phyloP scores from a whole-genome alignment of 2,888 invertebrate genomes.

The Thymelicus lineola region DNA sequence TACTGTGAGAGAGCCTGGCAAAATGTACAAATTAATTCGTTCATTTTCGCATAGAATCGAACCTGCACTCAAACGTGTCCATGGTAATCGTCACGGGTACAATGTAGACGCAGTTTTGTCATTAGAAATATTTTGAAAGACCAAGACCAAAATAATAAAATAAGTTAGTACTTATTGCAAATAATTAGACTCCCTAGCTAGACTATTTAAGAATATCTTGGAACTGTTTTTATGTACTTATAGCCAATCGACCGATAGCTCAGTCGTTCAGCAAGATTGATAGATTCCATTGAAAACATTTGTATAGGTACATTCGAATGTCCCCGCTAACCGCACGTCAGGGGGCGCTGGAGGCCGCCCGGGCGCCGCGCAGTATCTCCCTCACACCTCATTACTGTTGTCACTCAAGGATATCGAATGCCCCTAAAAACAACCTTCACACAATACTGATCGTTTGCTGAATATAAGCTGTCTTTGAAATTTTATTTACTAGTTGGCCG shows the following conservation, averaged over 20 bases:
- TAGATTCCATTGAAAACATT: slow-evolving; percentile 19
- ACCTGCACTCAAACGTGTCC: no score
- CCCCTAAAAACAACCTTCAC: slow-evolving; percentile 33
- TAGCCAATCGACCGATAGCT: background rate
- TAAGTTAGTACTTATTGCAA: no score
- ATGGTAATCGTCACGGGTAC: no score
- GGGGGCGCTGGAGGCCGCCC: no score
- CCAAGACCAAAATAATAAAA: no score
- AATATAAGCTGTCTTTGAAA: slow-evolving; percentile 24
- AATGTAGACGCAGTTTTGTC: no score
- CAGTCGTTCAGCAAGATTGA: slow-evolving; percentile 15
- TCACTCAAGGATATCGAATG: slow-evolving; percentile 36
- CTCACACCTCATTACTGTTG: slow-evolving; percentile 46
- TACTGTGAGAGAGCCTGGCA: no score
- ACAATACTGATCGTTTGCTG: slow-evolving; percentile 11
- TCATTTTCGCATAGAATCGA: no score
- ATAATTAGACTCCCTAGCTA: no score
- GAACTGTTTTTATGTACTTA: background rate
- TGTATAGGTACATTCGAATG: slow-evolving; percentile 9
- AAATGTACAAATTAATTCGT: no score
- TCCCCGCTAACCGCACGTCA: slow-evolving; percentile 22
- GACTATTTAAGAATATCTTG: background rate
- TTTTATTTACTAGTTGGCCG: background rate
- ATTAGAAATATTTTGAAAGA: no score
- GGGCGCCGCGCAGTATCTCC: slow-evolving; percentile 31